Evolutionary conservation across 2,113 vertebrate genomes (phyloP), one percentile per base, ranked within the genome.

Genomic region (Thalassoma bifasciatum): DNA sequence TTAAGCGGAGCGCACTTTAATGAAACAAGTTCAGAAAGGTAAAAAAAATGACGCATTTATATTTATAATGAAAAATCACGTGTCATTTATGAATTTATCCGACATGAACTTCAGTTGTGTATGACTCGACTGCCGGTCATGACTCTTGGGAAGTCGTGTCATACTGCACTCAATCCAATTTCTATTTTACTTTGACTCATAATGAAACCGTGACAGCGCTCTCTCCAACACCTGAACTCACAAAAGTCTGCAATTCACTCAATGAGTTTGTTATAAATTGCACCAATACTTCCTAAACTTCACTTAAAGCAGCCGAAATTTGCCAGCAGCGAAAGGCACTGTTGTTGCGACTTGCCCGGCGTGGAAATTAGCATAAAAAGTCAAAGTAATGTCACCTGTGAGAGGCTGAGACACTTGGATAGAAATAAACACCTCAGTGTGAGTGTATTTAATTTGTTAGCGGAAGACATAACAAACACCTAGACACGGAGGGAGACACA

Each of bases 391-490:
- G 36, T 26, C n/a, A n/a, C 46, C 13, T 19, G 17, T 22, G 19
- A n/a, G 26, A 34, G 16, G 65, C 22, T 21, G 54, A 0, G 63
- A 51, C 44, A 44, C 40, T 26, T 37, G 51, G 13, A 16, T n/a
- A 22, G 36, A 56, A 72, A 59, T n/a, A 19, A 66, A 72, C 49
- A 77, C 77, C 24, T 79, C 42, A 4, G 12, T 30, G 70, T 26
- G 54, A 71, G 22, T 24, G 30, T 23, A 44, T 59, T 66, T 70
- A 37, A 71, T 82, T 66, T 72, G 34, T 62, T 26, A 51, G 10
- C 38, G 64, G 69, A 69, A 83, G 68, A 86, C 74, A 82, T 14
- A 75, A 63, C 59, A 79, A 65, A 84, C 62, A 75, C 26, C 66
- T 17, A 68, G 2, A 66, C 16, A 73, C 37, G 13, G 47, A 82